A percentile compares a stretch with the other conserved stretches of the same genome.
These are phyloP conservation scores for Podarcis siculus DNA, from an alignment of 2,797 vertebrate species.

Conservation along the genomic window DNA sequence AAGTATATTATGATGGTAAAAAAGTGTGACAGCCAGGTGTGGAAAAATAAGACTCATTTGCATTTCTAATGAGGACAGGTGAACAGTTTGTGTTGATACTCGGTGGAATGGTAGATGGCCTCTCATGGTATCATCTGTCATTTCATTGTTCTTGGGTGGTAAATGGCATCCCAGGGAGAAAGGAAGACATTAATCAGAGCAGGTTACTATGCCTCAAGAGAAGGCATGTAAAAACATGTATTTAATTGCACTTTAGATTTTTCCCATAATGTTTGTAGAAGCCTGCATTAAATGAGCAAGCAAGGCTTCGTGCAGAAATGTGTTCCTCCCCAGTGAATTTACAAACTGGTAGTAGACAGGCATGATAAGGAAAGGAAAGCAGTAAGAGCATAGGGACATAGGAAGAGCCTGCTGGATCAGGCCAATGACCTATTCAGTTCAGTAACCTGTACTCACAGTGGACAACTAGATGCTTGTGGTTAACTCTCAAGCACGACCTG, in stretches of 20 bases:
- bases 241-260: slow-evolving; percentile 1
- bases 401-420: no score
- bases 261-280: slow-evolving; percentile 20
- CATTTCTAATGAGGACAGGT: background rate
- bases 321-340: background rate
- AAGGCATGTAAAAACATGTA: accelerated
- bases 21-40: background rate
- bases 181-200: background rate
- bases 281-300: slow-evolving; percentile 2
- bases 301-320: background rate
- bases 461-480: no score
- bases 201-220: background rate
- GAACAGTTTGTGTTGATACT: background rate
- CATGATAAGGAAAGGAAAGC: background rate
- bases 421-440: no score
- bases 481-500: no score
- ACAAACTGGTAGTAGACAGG: background rate
- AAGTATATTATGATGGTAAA: background rate
- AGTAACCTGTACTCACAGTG: no score
- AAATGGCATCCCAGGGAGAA: slow-evolving; percentile 18
- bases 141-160: background rate
- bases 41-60: slow-evolving; percentile 2
- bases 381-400: background rate
- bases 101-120: background rate
- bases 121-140: slow-evolving; percentile 4